Percentiles rank a stretch among this genome's conserved stretches.
phyloP scores from a whole-genome alignment of 2,888 invertebrate species.

The Sphaeridia pumilis region DNA sequence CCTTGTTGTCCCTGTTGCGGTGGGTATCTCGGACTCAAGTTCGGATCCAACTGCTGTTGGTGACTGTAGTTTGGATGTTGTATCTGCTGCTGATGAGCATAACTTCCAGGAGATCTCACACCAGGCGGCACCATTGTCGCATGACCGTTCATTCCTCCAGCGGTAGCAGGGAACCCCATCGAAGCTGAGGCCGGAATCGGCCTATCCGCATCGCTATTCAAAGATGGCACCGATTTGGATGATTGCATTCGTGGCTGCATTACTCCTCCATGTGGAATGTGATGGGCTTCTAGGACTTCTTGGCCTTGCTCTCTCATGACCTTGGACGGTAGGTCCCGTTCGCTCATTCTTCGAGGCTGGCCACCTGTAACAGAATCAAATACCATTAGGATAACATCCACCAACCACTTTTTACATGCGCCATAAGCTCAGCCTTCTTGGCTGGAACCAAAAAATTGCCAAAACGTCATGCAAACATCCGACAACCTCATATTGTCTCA shows the following conservation, averaged over 20 bases:
- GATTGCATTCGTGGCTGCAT: slow-evolving; percentile 49
- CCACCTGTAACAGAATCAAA: too few species aligned
- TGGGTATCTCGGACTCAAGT: slow-evolving; percentile 25
- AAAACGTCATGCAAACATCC: too few species aligned
- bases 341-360: slow-evolving; percentile 75
- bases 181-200: slow-evolving; percentile 11
- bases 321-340: slow-evolving; percentile 73
- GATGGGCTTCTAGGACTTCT: slow-evolving; percentile 32
- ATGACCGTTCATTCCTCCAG: neutral
- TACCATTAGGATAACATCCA: too few species aligned
- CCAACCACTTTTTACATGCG: too few species aligned
- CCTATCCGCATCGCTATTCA: slow-evolving; percentile 49
- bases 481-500: too few species aligned
- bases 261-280: slow-evolving; percentile 41
- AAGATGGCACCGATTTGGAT: slow-evolving; percentile 79
- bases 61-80: slow-evolving; percentile 7
- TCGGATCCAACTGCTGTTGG: slow-evolving; percentile 16
- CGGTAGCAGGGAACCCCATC: slow-evolving; percentile 4
- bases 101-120: slow-evolving; percentile 22
- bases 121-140: slow-evolving; percentile 18
- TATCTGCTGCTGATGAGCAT: slow-evolving; percentile 1
- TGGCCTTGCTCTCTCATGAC: slow-evolving; percentile 49
- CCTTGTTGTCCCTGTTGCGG: too few species aligned
- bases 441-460: too few species aligned
- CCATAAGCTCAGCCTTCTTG: too few species aligned